A percentile compares a stretch with the other conserved stretches of the same genome.
Conservation (phyloP, 2,113 vertebrate species). For the Vireo altiloquus region DNA sequence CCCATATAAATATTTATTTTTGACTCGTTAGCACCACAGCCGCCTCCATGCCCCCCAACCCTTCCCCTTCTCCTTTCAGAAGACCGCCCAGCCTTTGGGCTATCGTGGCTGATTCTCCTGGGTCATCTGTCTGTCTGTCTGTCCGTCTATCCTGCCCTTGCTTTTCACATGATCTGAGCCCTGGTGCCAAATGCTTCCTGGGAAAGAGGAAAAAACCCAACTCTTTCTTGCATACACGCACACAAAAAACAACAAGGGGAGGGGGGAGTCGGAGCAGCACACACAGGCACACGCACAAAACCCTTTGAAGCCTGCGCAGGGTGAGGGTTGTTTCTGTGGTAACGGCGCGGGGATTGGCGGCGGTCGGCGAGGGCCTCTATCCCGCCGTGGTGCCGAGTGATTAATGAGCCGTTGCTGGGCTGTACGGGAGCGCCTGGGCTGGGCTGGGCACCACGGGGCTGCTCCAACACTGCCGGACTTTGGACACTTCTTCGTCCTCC, state of each 20-base stretch:
- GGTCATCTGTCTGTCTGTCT: not conserved
- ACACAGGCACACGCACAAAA: conserved; percentile 60
- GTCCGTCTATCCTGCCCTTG: not conserved
- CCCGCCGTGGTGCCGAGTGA: conserved; percentile 63
- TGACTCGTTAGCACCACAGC: conserved; percentile 26
- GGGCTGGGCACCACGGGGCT: not conserved
- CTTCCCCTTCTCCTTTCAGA: not conserved
- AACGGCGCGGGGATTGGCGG: conserved; percentile 74
- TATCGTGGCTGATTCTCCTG: not conserved
- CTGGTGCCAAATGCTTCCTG: conserved; percentile 29
- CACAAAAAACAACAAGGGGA: conserved; percentile 28
- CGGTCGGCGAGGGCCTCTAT: conserved; percentile 56
- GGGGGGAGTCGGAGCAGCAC: conserved; percentile 19
- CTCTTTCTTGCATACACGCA: not conserved
- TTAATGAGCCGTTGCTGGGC: conserved; percentile 62
- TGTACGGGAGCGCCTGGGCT: not conserved
- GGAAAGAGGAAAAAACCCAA: conserved; percentile 5
- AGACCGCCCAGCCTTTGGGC: not conserved
- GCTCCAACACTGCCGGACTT: fast-evolving
- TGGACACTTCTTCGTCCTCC: fast-evolving
- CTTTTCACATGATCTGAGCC: not conserved
- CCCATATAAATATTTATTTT: conserved; percentile 71
- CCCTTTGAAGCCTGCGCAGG: conserved; percentile 73
- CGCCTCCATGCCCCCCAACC: not conserved
- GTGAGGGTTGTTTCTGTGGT: conserved; percentile 82